Conservation (phyloP, 2,888 invertebrate genomes). For the Calliopum simillimum region DNA sequence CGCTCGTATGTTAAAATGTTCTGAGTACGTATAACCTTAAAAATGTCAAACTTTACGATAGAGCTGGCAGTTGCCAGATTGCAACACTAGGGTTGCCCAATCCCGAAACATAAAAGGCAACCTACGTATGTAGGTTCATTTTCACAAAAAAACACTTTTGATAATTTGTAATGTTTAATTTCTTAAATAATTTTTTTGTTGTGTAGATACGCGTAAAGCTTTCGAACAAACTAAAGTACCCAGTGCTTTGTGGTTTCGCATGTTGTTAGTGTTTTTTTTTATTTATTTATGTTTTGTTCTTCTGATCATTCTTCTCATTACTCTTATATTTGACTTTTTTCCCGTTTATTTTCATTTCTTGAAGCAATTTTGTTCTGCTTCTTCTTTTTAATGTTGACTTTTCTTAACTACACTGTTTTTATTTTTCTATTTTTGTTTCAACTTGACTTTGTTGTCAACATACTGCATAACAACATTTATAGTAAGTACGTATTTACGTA, state of each 20-base stretch:
- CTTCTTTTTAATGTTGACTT: neutral
- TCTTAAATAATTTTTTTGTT: too few species aligned
- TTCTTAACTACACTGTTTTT: neutral
- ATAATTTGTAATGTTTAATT: too few species aligned
- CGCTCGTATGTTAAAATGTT: too few species aligned
- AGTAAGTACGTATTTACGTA: neutral
- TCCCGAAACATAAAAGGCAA: too few species aligned
- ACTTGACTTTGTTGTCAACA: too few species aligned
- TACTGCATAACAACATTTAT: neutral
- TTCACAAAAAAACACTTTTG: too few species aligned
- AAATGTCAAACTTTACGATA: too few species aligned
- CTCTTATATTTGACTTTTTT: conserved; percentile 1
- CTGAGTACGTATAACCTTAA: too few species aligned
- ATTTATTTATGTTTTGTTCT: neutral
- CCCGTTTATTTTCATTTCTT: neutral
- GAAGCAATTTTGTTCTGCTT: neutral
- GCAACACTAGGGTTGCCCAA: too few species aligned
- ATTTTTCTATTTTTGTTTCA: neutral
- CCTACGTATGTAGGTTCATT: too few species aligned
- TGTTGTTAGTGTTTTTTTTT: neutral
- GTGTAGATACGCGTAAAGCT: too few species aligned
- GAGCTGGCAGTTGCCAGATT: too few species aligned
- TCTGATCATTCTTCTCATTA: neutral
- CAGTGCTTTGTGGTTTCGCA: neutral
- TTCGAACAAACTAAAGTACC: neutral